Evolutionary conservation across 2,797 vertebrate genomes (phyloP).

Genomic region (Amazona ochrocephala): DNA sequence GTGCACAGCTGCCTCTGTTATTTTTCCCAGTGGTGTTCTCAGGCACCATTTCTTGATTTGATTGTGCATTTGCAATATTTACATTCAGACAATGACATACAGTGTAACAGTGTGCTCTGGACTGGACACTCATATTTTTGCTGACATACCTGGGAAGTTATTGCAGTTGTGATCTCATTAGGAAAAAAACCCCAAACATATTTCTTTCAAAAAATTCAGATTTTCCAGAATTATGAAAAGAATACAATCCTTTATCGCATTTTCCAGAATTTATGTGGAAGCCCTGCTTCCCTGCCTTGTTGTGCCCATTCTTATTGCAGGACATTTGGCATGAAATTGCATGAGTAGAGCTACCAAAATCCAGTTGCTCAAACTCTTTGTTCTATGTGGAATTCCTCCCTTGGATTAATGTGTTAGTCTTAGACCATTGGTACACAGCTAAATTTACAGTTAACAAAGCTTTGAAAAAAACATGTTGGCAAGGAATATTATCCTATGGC

Average conservation of each 20-base stretch:
- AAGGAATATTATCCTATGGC: not conserved
- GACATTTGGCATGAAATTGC: not conserved
- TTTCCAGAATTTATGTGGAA: not conserved
- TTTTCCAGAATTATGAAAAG: not conserved
- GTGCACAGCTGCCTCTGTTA: not conserved
- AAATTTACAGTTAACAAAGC: not conserved
- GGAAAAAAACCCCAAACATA: not conserved
- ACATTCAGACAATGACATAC: not conserved
- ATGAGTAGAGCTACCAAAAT: not conserved
- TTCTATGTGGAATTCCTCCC: not conserved
- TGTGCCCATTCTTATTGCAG: not conserved
- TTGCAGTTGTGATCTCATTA: not conserved
- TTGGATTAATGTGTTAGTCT: not conserved
- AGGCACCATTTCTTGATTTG: not conserved
- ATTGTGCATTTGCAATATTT: slow-evolving; percentile 2
- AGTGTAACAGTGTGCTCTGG: not conserved
- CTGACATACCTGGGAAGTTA: not conserved
- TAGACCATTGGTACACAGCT: not conserved
- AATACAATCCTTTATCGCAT: not conserved
- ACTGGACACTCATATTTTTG: not conserved
- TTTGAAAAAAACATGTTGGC: not conserved
- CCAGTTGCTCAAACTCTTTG: not conserved
- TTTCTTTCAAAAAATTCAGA: not conserved
- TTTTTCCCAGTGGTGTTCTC: not conserved
- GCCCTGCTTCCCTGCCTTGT: not conserved